These are phyloP conservation scores for Toxotes chatareus DNA, from an alignment of 2,113 vertebrate genomes.

Conservation along the genomic window DNA sequence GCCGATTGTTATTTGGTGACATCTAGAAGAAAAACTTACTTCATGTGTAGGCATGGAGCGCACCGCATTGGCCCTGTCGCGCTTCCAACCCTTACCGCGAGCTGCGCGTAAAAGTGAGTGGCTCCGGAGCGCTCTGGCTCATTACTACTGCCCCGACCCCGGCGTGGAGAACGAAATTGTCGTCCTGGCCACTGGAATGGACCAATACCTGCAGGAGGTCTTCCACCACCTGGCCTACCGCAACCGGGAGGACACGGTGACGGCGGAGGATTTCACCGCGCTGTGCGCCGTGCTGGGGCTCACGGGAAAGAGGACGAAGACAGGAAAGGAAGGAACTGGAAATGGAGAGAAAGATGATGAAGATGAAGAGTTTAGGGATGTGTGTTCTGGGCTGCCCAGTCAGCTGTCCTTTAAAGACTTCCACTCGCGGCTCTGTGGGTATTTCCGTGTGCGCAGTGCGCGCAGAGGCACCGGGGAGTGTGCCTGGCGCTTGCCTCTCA, in stretches of 20 bases:
- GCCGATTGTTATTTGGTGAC: neutral
- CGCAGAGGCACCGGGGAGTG: slow-evolving; percentile 15
- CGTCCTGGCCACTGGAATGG: slow-evolving; percentile 84
- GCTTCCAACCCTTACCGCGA: slow-evolving; percentile 43
- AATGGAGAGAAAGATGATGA: neutral
- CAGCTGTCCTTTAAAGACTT: slow-evolving; percentile 83
- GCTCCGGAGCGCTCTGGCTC: slow-evolving; percentile 81
- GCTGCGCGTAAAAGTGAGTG: slow-evolving; percentile 83
- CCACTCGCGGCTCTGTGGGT: slow-evolving; percentile 83
- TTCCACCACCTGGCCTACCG: slow-evolving; percentile 84
- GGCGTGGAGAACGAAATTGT: slow-evolving; percentile 83
- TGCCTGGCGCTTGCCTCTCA: slow-evolving; percentile 72
- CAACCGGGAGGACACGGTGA: slow-evolving; percentile 73
- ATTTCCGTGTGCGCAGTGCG: slow-evolving; percentile 75
- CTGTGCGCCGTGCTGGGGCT: slow-evolving; percentile 82
- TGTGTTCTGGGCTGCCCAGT: slow-evolving; percentile 66
- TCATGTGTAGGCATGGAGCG: slow-evolving; percentile 49
- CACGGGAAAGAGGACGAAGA: neutral
- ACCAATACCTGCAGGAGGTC: slow-evolving; percentile 87
- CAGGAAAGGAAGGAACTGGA: neutral
- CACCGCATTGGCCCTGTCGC: slow-evolving; percentile 3
- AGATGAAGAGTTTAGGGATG: slow-evolving; percentile 52
- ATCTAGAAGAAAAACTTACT: neutral
- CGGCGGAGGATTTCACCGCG: slow-evolving; percentile 79
- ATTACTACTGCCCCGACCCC: slow-evolving; percentile 77